Percentiles rank a stretch among this genome's conserved stretches.
These are phyloP conservation scores for Melieria picta DNA, from an alignment of 2,888 invertebrate genomes.

Conservation along the genomic window DNA sequence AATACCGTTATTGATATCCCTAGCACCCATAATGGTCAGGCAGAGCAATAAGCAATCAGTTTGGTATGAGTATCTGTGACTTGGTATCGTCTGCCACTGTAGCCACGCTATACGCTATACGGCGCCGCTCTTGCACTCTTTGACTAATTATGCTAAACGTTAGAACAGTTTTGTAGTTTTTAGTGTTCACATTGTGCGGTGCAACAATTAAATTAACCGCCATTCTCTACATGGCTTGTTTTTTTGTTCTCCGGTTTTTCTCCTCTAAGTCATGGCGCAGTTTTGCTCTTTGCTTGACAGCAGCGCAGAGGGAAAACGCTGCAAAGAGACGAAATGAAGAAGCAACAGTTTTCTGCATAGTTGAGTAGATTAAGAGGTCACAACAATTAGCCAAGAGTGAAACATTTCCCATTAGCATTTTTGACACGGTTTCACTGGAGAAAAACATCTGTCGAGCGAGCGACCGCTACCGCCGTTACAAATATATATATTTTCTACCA, in stretches of 20 bases:
- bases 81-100: no score
- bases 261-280: neutral
- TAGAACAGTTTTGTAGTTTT: conserved; percentile 38
- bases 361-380: conserved; percentile 65
- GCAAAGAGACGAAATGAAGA: neutral
- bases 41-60: no score
- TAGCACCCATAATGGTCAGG: no score
- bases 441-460: neutral
- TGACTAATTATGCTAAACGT: conserved; percentile 35
- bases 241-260: neutral
- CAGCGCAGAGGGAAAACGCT: neutral
- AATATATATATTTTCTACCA: no score
- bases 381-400: conserved; percentile 62
- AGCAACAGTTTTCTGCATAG: conserved; percentile 42
- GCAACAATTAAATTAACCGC: conserved; percentile 40
- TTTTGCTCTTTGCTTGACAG: neutral
- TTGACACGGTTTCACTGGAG: conserved; percentile 24
- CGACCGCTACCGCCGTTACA: no score
- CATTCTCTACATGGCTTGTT: conserved; percentile 20
- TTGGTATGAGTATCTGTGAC: no score
- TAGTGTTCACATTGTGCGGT: conserved; percentile 13
- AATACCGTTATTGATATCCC: no score
- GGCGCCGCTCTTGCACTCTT: neutral
- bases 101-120: no score
- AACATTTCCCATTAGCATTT: conserved; percentile 39